A percentile compares a stretch with the other conserved stretches of the same genome.
Evolutionary conservation across 2,888 invertebrate species (phyloP).

Genomic region (Nineta flava): DNA sequence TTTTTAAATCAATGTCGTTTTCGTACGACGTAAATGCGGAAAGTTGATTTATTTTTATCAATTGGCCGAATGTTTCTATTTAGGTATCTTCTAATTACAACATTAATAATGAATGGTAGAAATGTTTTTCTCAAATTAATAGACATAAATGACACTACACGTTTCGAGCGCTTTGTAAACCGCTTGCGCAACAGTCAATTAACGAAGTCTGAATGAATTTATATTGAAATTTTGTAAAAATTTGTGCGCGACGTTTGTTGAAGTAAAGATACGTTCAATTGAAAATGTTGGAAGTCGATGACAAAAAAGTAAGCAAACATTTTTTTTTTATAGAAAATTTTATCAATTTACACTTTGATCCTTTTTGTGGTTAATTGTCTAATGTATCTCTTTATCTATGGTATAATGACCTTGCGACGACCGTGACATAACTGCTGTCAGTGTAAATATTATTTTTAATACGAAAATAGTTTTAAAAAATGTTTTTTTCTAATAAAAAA

Average conservation of each 20-base stretch:
- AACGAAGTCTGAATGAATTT: neutral
- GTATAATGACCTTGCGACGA: slow-evolving; percentile 6
- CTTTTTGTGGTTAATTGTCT: neutral
- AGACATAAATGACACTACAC: too few species aligned
- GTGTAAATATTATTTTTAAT: too few species aligned
- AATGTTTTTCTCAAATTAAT: too few species aligned
- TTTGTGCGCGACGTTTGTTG: neutral
- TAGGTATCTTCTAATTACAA: too few species aligned
- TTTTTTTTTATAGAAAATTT: neutral
- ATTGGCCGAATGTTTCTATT: too few species aligned
- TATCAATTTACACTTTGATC: neutral
- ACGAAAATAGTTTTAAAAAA: neutral
- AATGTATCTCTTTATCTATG: neutral
- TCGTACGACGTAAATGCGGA: too few species aligned
- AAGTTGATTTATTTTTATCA: too few species aligned
- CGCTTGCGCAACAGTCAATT: neutral
- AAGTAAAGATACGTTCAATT: neutral
- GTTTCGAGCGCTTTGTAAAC: neutral
- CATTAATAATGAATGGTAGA: too few species aligned
- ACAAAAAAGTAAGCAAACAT: slow-evolving; percentile 20
- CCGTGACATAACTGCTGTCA: neutral
- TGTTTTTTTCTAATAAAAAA: too few species aligned
- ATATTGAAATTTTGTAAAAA: neutral
- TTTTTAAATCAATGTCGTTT: too few species aligned
- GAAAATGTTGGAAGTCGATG: slow-evolving; percentile 18